Evolutionary conservation across 2,113 vertebrate genomes (phyloP), one percentile per base, ranked within the genome.

Genomic region (Donacobius atricapilla): DNA sequence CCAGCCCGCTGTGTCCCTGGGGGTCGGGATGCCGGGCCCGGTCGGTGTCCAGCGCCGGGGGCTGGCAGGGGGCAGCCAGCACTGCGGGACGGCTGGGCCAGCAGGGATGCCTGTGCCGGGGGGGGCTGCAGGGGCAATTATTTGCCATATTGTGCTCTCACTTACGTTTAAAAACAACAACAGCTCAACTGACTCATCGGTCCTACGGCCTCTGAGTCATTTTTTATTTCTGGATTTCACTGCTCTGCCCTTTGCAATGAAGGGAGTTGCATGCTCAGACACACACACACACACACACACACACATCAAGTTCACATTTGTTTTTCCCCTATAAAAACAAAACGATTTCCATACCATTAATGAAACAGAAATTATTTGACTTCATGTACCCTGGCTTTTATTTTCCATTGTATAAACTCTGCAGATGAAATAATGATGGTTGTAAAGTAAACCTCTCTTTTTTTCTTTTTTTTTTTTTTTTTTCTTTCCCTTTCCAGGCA

Each of bases 191-290:
- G 96, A 97, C 88, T 97, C 96, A 97, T 94, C 90, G 92, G 93
- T 90, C 96, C 83, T 95, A 95, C 90, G 57, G 96, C 94, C 93
- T 96, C 88, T 97, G 96, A 96, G 94, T 97, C 96, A 97, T 75
- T 93, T 93, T 92, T 96, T 97, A 96, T 97, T 97, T 97, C 96
- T 96, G 96, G 94, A 86, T 96, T 95, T 90, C 79, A 60, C 70
- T 86, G 84, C 92, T 97, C 91, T 96, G 95, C 96, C 96, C 95
- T 96, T 93, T 93, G 95, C 95, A 58, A 39, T 63, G 94, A 85
- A 87, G 88, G 63, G 84, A 94, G 71, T 54, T 66, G 85, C 87
- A 80, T 48, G 71, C 11, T 51, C 7, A 3, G 25, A 7, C 50
- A 2, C 64, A 12, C 71, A 39, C 51, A 63, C 69, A 81, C 94